Evolutionary conservation across 1,140 invertebrate genomes (phyloP), one percentile per base, ranked within the genome.

Genomic region (Planococcus citri): DNA sequence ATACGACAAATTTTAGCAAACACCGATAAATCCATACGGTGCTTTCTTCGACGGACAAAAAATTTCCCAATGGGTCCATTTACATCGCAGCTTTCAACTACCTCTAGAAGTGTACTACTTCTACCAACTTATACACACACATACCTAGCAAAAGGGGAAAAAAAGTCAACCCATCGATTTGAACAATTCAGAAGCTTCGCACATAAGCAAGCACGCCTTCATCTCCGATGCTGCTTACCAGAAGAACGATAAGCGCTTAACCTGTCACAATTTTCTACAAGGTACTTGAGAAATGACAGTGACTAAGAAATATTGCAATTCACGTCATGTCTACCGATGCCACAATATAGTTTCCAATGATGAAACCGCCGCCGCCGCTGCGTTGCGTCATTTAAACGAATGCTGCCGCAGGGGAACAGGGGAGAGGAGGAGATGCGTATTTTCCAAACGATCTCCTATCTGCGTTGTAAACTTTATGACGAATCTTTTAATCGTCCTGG

Each of bases 291-390:
- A 51, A 51, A 51, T 51, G 41, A 51, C 41, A 51, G 12, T 51
- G 41, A 51, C 41, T 51, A 51, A 51, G 41, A 51, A 51, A 51
- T 51, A 51, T 51, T 51, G 41, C 41, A 20, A 51, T 51, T 51
- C 41, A 20, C 41, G 41, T 51, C 41, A 20, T 20, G 41, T 51
- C 41, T 14, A 51, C 41, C n/a, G 41, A 51, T 51, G 41, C 29
- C 29, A 17, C n/a, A 14, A 4, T 20, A 51, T 17, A 20, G 41
- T n/a, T 51, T n/a, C 41, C 29, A 33, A 33, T 33, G 41, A 51
- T 9, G 17, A 51, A 37, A 37, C 33, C 33, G 33, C 33, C n/a
- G n/a, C 6, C 33, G 14, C 14, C 33, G 10, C n/a, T n/a, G 41
- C 12, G 41, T 51, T n/a, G 29, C n/a, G n/a, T n/a, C n/a, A n/a